phyloP scores from a whole-genome alignment of 2,888 invertebrate genomes.

The Polydrusus pterygomalis region DNA sequence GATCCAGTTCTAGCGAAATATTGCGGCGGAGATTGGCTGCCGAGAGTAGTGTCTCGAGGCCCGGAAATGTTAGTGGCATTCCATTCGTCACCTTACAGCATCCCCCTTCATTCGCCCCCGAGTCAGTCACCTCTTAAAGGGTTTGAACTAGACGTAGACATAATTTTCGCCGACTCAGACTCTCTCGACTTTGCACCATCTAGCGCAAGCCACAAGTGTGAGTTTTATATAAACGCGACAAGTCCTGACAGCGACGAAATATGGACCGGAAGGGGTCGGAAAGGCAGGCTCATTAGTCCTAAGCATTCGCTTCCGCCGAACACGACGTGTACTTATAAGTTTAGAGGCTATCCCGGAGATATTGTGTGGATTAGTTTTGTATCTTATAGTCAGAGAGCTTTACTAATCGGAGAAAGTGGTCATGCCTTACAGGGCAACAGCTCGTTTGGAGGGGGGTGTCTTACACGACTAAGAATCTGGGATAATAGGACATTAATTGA shows the following conservation, averaged over 20 bases:
- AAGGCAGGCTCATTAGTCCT: slow-evolving; percentile 85
- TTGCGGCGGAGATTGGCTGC: slow-evolving; percentile 91
- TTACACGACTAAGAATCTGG: slow-evolving; percentile 84
- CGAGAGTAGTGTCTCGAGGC: slow-evolving; percentile 84
- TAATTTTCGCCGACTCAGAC: slow-evolving; percentile 91
- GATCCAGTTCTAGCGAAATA: slow-evolving; percentile 90
- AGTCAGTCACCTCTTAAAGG: slow-evolving; percentile 83
- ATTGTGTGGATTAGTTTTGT: slow-evolving; percentile 92
- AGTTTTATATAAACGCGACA: slow-evolving; percentile 86
- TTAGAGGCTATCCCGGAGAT: slow-evolving; percentile 86
- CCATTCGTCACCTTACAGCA: slow-evolving; percentile 88
- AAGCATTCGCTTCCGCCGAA: slow-evolving; percentile 89
- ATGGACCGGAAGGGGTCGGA: slow-evolving; percentile 78
- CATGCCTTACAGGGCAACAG: slow-evolving; percentile 66
- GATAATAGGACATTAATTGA: slow-evolving; percentile 82
- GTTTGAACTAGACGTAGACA: slow-evolving; percentile 90
- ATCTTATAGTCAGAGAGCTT: slow-evolving; percentile 87
- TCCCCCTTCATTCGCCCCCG: slow-evolving; percentile 80
- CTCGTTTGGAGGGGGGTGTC: slow-evolving; percentile 74
- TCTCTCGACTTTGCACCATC: slow-evolving; percentile 87
- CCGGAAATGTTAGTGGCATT: slow-evolving; percentile 92
- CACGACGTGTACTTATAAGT: slow-evolving; percentile 90
- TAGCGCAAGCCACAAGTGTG: slow-evolving; percentile 73
- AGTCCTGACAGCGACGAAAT: slow-evolving; percentile 77
- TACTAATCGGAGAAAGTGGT: slow-evolving; percentile 75